Conservation (phyloP, 2,797 vertebrate genomes). For the Lacerta agilis region DNA sequence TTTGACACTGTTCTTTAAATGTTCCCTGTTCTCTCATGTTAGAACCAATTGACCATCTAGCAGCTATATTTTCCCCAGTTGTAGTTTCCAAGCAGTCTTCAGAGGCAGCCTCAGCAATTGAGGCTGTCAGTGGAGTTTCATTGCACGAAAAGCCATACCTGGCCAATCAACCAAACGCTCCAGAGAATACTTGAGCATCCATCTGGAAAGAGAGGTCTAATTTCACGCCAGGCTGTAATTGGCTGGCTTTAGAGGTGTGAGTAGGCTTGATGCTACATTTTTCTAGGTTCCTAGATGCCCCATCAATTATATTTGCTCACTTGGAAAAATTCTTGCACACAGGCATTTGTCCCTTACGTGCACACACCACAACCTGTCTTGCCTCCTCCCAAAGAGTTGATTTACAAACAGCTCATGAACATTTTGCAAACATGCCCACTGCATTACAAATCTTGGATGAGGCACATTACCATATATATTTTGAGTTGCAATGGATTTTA, state of each 20-base stretch:
- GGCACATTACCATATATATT: neutral
- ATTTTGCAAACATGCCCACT: neutral
- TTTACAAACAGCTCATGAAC: neutral
- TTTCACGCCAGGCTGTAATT: neutral
- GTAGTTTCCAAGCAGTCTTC: neutral
- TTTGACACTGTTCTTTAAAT: neutral
- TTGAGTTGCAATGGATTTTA: neutral
- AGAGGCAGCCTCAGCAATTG: neutral
- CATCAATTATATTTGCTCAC: neutral
- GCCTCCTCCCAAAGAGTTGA: neutral
- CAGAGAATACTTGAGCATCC: neutral
- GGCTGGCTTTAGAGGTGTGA: neutral
- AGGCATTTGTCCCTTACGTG: neutral
- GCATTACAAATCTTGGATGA: neutral
- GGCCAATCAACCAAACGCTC: neutral
- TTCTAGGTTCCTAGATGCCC: neutral
- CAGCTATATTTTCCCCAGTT: neutral
- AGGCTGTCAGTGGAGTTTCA: neutral
- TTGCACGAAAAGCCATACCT: neutral
- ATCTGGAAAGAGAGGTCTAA: neutral
- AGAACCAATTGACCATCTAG: neutral
- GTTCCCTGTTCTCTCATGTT: neutral
- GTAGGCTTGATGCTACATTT: neutral
- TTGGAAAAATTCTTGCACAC: constrained; percentile 2
- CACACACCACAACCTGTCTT: neutral